These are phyloP conservation scores for Epiperipatus broadwayi DNA, from an alignment of 2,888 invertebrate species.

Conservation along the genomic window DNA sequence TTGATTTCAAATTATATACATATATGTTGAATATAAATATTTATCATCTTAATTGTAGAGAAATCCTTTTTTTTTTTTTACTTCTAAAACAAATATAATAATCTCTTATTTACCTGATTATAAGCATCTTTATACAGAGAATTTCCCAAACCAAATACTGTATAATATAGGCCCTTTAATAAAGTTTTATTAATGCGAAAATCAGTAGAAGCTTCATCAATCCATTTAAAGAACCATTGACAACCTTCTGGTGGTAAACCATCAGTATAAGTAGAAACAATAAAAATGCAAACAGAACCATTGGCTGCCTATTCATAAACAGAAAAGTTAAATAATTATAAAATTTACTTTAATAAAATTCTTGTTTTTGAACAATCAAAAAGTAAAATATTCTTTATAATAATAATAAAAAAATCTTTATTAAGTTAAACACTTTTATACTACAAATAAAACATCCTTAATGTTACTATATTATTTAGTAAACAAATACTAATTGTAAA, in stretches of 20 bases:
- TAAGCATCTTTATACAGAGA: conserved; percentile 32
- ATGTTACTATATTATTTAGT: too few relatives aligned
- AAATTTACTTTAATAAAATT: conserved; percentile 6
- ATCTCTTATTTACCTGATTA: conserved; percentile 28
- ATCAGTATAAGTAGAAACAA: conserved; percentile 36
- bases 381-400: conserved; percentile 7
- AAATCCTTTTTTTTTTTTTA: conserved; percentile 22
- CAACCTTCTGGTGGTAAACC: conserved; percentile 33
- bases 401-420: neutral
- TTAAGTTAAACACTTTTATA: too few relatives aligned
- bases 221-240: conserved; percentile 35
- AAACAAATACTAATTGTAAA: too few relatives aligned
- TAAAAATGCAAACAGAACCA: conserved; percentile 26
- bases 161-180: conserved; percentile 30
- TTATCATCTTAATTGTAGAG: conserved; percentile 19
- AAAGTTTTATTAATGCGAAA: conserved; percentile 34
- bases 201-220: conserved; percentile 35
- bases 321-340: neutral
- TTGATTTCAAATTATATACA: too few relatives aligned
- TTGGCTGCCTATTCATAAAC: conserved; percentile 13
- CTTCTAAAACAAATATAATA: too few relatives aligned
- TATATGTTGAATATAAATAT: too few relatives aligned
- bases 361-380: neutral
- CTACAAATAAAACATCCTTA: too few relatives aligned
- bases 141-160: conserved; percentile 37